Base-by-base conservation (phyloP, 2,888 invertebrate species). In the Netelia virgata region DNA sequence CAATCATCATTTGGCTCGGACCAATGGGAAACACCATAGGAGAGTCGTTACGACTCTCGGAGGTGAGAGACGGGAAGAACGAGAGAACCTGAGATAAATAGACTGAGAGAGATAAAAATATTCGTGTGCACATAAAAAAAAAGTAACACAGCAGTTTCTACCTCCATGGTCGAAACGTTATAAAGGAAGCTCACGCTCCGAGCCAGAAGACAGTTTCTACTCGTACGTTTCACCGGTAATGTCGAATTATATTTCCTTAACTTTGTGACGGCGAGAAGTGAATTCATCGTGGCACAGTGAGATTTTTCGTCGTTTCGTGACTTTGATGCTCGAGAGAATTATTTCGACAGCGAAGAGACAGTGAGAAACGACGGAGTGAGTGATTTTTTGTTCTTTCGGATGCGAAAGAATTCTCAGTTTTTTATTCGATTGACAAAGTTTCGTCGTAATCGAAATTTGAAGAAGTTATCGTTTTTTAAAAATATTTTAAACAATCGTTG, bases 1-100 rank as follows among this genome's bases (percentile, higher is more conserved):
- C 89, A 92, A 93, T 93, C 92, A 92, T 92, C 92, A 91, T 93
- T 92, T 91, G 90, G 88, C 88, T 85, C 88, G 85, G 86, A 86
- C 89, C 90, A 92, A 92, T 92, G 92, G 91, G 88, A 87, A 90
- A 91, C 90, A 89, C 92, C 92, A 92, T 92, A 86, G 86, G 86
- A 82, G 70, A 80, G 63, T 75, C 64, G 70, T 70, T 75, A 64
- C 47, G 68, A 36, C 14, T 47, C 59, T 18, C 47, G 66, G 81
- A 85, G 84, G 85, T 83, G 82, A 86, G 86, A 75, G 75, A 83
- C 57, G 64, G 75, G 61, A 36, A 75, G 53, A 78, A 18, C 14
- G 64, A 50, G 72, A 11, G 14, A 74, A 43, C 59, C 23, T 36
- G 75, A 50, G 68, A 80, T 28, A 73, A 55, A 84, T 20, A 64